Conservation (phyloP, 1,140 invertebrate species). For the Drosophila hydei region DNA sequence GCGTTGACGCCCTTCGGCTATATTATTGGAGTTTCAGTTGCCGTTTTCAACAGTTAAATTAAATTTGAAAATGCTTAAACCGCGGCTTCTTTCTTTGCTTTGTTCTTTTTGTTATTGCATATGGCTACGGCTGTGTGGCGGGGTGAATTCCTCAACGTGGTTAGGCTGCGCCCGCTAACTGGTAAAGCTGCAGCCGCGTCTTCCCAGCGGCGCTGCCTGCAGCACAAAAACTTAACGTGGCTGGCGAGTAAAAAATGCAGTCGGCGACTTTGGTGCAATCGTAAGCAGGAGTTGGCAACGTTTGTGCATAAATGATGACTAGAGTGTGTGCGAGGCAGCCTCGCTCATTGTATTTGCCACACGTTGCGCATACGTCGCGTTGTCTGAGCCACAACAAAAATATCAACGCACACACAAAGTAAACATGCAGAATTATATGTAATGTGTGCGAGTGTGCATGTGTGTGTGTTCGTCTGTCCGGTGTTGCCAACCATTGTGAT, state of each 20-base stretch:
- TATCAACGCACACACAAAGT: slow-evolving; percentile 64
- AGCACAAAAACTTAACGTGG: slow-evolving; percentile 32
- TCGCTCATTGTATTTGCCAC: slow-evolving; percentile 61
- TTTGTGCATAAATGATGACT: slow-evolving; percentile 78
- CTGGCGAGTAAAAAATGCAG: slow-evolving; percentile 62
- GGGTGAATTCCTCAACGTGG: slow-evolving; percentile 46
- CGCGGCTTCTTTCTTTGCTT: slow-evolving; percentile 56
- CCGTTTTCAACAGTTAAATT: slow-evolving; percentile 63
- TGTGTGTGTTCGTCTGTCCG: slow-evolving; percentile 29
- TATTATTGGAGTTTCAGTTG: slow-evolving; percentile 34
- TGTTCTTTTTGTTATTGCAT: slow-evolving; percentile 32
- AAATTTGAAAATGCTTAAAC: slow-evolving; percentile 76
- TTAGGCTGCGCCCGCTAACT: slow-evolving; percentile 51
- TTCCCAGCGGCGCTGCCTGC: not conserved
- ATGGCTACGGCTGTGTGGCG: slow-evolving; percentile 27
- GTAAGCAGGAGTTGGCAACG: slow-evolving; percentile 67
- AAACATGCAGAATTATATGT: slow-evolving; percentile 76
- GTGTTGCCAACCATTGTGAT: slow-evolving; percentile 75
- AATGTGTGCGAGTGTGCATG: slow-evolving; percentile 11
- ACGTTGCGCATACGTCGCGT: slow-evolving; percentile 73
- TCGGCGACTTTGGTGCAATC: slow-evolving; percentile 67
- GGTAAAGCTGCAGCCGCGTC: slow-evolving; percentile 1
- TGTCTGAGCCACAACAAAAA: slow-evolving; percentile 40
- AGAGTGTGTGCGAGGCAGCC: slow-evolving; percentile 27
- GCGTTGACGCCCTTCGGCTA: not conserved